Conservation (phyloP, 1,140 invertebrate species). For the Diachasmimorpha longicaudata region DNA sequence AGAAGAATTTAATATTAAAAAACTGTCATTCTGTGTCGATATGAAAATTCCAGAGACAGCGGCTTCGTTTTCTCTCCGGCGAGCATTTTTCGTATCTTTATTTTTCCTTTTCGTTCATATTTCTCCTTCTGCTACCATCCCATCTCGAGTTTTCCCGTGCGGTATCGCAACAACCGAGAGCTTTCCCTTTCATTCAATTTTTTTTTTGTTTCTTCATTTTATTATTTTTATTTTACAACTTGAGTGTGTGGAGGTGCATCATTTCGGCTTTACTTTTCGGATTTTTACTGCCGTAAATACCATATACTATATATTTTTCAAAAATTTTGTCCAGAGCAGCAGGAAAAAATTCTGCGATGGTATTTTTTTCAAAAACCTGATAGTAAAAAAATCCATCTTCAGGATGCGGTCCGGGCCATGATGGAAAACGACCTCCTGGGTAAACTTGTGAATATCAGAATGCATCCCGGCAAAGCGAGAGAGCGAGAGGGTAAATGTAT, state of each 20-base stretch:
- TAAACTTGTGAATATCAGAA: constrained; percentile 2
- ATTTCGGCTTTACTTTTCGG: background rate
- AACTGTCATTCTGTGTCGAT: constrained; percentile 61
- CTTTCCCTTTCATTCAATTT: constrained; percentile 8
- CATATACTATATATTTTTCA: no score
- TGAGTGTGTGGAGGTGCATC: background rate
- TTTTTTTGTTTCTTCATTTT: constrained; percentile 14
- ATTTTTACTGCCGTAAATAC: no score
- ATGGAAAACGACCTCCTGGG: constrained; percentile 7
- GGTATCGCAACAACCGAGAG: background rate
- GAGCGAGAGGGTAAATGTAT: background rate
- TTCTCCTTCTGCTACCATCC: constrained; percentile 33
- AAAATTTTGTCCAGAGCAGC: no score
- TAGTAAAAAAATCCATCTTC: background rate
- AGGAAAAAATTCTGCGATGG: no score
- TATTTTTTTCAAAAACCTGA: no score
- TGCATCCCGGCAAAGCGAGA: background rate
- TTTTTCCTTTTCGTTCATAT: constrained; percentile 29
- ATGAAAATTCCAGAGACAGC: constrained; percentile 62
- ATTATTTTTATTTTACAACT: background rate
- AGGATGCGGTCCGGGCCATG: background rate
- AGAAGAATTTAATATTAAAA: constrained; percentile 63
- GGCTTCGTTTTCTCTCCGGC: constrained; percentile 34
- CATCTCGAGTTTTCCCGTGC: background rate
- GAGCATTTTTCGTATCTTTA: background rate